Percentiles rank a stretch among this genome's conserved stretches.
Evolutionary conservation across 92 coral and sea anemone species (phyloP).

Genomic region (Pocillopora grandis): DNA sequence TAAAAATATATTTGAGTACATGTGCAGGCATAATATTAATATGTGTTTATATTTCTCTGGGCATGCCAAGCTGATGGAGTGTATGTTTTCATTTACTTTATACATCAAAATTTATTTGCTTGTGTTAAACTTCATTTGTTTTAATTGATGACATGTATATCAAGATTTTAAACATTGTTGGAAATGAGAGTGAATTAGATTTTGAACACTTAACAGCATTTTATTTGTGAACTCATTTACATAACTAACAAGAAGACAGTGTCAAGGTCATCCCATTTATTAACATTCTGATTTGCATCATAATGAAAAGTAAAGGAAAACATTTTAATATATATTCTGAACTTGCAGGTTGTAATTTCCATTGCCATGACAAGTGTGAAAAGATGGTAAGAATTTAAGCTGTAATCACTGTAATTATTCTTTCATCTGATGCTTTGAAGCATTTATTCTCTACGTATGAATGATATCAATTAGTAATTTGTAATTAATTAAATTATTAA

Average conservation of each 20-base stretch:
- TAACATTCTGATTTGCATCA: too few relatives aligned
- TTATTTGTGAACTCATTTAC: not conserved
- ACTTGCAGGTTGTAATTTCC: constrained; percentile 73
- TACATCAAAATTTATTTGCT: not conserved
- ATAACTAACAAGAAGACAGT: not conserved
- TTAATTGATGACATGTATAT: not conserved
- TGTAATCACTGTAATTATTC: not conserved
- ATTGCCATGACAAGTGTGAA: constrained; percentile 83
- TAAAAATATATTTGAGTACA: not conserved
- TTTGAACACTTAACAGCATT: not conserved
- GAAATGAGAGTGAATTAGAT: not conserved
- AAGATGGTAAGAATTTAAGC: constrained; percentile 60
- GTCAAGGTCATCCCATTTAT: too few relatives aligned
- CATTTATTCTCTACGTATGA: too few relatives aligned
- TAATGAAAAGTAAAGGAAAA: not conserved
- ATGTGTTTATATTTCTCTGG: too few relatives aligned
- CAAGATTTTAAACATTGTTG: constrained; percentile 7
- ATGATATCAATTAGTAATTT: too few relatives aligned
- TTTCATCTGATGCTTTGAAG: too few relatives aligned
- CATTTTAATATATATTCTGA: not conserved
- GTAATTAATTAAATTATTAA: too few relatives aligned
- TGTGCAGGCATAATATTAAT: not conserved
- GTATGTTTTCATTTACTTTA: not conserved
- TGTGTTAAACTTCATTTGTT: not conserved
- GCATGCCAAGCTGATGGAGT: too few relatives aligned